Base-by-base conservation (phyloP, 2,888 invertebrate genomes). In the Drosophila anomelani region DNA sequence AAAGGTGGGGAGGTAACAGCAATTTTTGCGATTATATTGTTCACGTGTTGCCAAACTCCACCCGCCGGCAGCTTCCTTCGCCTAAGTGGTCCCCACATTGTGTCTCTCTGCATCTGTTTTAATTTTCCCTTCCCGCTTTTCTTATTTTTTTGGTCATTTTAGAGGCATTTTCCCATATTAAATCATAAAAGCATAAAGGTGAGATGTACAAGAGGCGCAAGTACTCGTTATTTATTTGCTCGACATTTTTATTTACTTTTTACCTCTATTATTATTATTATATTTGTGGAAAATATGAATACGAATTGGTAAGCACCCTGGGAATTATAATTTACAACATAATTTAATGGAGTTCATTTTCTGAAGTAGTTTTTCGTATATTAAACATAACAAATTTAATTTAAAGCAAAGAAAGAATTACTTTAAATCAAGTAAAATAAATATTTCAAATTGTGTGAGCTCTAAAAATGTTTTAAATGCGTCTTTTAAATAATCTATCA, bases 111-210 rank as follows among this genome's bases (percentile, higher is more conserved):
- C 67, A 57, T 72, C 72, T 67, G 67, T 67, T 67, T 67, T 72
- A 59, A 58, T 46, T 38, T 44, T 26, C 12, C 32, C 32, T 12
- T 32, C 7, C 56, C 26, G 60, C 4, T 34, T 57, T 85, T 74
- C 13, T 20, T 61, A 76, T 74, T 36, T 62, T 85, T 70, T 80
- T 59, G 74, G 80, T n/a, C 63, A 72, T 26, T 69, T 51, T 77
- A 57, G 77, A 62, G 55, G 71, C 57, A 64, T 79, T 83, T 88
- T 88, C 85, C 83, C 88, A 85, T 88, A 89, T 89, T 89, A 88
- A 85, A 88, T 85, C 86, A 89, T 80, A 85, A 89, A 89, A 85
- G 86, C 63, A 81, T 47, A 68, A 68, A 68, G 67, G 70, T 67
- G 68, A 75, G 67, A 51, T 56, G 55, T 66, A 39, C 75, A 56